Evolutionary conservation across 53 echinoderm and acorn worm genomes (phyloP).

Genomic region (Echinarachnius parma): DNA sequence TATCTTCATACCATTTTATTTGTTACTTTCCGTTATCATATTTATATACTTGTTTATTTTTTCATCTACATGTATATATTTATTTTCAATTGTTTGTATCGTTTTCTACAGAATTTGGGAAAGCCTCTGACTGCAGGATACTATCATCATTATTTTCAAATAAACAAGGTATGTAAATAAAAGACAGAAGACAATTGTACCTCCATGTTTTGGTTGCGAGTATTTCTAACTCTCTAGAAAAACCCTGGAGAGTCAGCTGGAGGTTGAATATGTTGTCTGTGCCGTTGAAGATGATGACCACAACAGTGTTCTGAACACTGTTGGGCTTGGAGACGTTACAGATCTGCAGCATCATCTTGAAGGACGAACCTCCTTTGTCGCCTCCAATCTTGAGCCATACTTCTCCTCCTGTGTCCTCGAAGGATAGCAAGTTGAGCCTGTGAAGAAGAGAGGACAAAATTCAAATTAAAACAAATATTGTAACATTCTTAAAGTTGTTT

Average conservation of each 20-base stretch:
- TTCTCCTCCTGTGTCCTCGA: conserved; percentile 5
- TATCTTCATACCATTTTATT: not conserved
- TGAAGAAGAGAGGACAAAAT: not conserved
- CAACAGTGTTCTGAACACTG: conserved; percentile 19
- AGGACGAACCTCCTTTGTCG: conserved; percentile 15
- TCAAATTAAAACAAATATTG: not conserved
- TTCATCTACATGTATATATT: too few relatives aligned
- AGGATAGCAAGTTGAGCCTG: not conserved
- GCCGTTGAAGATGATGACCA: conserved; percentile 5
- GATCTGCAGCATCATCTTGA: conserved; percentile 17
- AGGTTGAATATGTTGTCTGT: conserved; percentile 20
- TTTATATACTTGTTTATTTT: too few relatives aligned
- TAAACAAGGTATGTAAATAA: not conserved
- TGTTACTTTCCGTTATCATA: not conserved
- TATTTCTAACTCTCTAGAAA: not conserved
- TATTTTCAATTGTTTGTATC: too few relatives aligned
- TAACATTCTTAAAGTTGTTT: not conserved
- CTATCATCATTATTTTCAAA: not conserved
- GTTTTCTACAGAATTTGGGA: not conserved
- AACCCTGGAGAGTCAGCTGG: not conserved
- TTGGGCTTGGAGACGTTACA: conserved; percentile 16
- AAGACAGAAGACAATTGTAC: conserved; percentile 15
- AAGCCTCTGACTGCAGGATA: not conserved
- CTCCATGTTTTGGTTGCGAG: conserved; percentile 18
- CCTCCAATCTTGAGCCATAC: conserved; percentile 25